Conservation (phyloP, 2,113 vertebrate species). For the Rhynchopsitta pachyrhyncha region DNA sequence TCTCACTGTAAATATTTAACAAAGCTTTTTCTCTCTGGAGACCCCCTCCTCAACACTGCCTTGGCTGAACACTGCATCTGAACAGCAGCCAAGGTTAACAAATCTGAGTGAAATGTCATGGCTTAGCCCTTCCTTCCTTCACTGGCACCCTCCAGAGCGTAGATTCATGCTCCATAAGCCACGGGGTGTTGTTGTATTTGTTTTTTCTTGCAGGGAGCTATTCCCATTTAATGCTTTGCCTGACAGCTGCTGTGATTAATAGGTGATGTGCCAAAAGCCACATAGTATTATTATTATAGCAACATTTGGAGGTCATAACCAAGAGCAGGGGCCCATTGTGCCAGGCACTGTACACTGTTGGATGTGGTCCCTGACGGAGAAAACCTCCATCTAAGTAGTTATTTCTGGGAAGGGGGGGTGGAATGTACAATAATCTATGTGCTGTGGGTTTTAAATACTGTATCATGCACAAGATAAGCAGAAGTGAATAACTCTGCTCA, state of each 20-base stretch:
- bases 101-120: constrained; percentile 41
- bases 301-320: constrained; percentile 42
- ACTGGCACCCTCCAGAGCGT: constrained; percentile 32
- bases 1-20: constrained; percentile 49
- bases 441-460: background rate
- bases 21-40: background rate
- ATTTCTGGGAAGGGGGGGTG: background rate
- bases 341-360: background rate
- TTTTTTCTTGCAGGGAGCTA: constrained; percentile 59
- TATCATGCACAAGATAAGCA: background rate
- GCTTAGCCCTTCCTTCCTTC: constrained; percentile 51
- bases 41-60: background rate
- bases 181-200: constrained; percentile 44
- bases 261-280: constrained; percentile 59
- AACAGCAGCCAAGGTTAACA: constrained; percentile 60
- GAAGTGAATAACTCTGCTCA: background rate
- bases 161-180: constrained; percentile 43
- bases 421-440: background rate
- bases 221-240: constrained; percentile 38
- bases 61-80: background rate
- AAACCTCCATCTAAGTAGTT: background rate
- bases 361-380: background rate
- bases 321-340: constrained; percentile 20
- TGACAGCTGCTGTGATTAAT: constrained; percentile 64
- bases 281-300: constrained; percentile 42